Percentiles rank a stretch among this genome's conserved stretches.
phyloP scores from a whole-genome alignment of 2,113 vertebrate species.

The Probosciger aterrimus region DNA sequence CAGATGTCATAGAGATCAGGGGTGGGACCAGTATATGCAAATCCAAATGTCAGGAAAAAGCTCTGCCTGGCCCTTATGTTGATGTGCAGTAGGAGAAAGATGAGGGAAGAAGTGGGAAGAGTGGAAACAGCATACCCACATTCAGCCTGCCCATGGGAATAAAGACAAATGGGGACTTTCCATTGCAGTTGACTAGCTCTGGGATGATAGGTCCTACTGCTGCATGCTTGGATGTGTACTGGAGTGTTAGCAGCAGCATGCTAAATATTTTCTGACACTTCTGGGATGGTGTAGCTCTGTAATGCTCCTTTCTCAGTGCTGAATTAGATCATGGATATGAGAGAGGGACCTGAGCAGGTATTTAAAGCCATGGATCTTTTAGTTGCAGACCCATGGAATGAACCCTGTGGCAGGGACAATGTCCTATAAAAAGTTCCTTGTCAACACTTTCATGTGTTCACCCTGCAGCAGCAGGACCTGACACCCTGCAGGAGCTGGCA shows the following conservation, averaged over 20 bases:
- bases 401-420: not conserved
- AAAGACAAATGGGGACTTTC: not conserved
- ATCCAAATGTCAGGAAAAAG: not conserved
- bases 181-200: not conserved
- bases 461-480: not conserved
- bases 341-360: not conserved
- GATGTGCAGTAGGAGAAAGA: not conserved
- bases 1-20: not conserved
- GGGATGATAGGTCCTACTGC: not conserved
- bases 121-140: not conserved
- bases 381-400: not conserved
- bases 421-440: not conserved
- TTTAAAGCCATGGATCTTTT: not conserved
- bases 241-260: not conserved
- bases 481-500: not conserved
- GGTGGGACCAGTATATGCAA: not conserved
- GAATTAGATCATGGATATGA: no score
- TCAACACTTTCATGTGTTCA: not conserved
- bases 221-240: not conserved
- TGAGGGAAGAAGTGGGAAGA: not conserved
- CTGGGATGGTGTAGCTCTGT: not conserved
- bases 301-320: not conserved
- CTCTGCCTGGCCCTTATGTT: not conserved
- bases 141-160: not conserved
- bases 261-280: not conserved